Percentiles rank a stretch among this genome's conserved stretches.
These are phyloP conservation scores for Aphis gossypii DNA, from an alignment of 1,140 invertebrate genomes.

Conservation along the genomic window DNA sequence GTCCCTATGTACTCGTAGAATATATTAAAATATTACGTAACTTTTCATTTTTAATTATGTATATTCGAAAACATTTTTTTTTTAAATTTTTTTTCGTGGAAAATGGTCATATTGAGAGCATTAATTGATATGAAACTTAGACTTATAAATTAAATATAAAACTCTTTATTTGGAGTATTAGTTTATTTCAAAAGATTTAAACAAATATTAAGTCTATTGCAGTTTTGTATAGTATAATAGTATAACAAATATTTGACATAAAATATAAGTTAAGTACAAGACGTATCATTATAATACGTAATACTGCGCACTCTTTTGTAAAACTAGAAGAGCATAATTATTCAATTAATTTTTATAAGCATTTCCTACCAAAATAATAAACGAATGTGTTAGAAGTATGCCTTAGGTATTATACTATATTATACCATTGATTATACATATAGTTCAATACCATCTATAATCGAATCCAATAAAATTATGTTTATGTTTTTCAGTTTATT, in stretches of 20 bases:
- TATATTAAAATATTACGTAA: no score
- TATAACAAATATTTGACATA: neutral
- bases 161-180: neutral
- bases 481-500: neutral
- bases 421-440: neutral
- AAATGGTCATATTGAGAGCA: neutral
- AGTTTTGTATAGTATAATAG: neutral
- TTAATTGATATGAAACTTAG: no score
- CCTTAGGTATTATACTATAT: neutral
- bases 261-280: neutral
- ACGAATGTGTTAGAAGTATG: neutral
- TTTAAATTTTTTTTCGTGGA: neutral
- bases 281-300: neutral
- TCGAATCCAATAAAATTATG: neutral
- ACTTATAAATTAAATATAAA: neutral
- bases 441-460: neutral
- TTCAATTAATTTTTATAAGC: neutral
- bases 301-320: neutral
- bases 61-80: no score
- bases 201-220: neutral
- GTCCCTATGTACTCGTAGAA: no score
- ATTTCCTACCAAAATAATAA: neutral
- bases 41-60: no score
- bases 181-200: neutral
- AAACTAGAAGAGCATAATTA: neutral